Evolutionary conservation across 2,888 invertebrate species (phyloP).

Genomic region (Leptopilina syphax): DNA sequence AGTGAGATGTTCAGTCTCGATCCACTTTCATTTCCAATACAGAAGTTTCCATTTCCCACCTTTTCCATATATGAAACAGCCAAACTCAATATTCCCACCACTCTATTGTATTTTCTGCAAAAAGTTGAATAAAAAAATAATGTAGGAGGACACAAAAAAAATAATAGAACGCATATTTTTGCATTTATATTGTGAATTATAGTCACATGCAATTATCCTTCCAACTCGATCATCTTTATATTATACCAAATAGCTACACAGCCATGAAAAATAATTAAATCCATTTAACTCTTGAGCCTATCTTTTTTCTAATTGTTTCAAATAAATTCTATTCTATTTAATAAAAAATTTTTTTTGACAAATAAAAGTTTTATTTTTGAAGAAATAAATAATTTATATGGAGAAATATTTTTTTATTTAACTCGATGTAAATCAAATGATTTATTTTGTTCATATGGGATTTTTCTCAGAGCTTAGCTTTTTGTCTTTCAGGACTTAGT

Average conservation of each 20-base stretch:
- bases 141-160: neutral
- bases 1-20: neutral
- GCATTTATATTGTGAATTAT: conserved; percentile 14
- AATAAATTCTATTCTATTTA: too few relatives aligned
- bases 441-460: too few relatives aligned
- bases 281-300: too few relatives aligned
- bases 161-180: neutral
- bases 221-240: neutral
- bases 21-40: conserved; percentile 12
- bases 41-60: conserved; percentile 1
- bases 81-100: conserved; percentile 4
- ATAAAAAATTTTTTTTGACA: too few relatives aligned
- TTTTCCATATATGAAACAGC: neutral
- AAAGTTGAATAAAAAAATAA: conserved; percentile 10
- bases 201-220: neutral
- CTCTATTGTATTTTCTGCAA: neutral
- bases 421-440: too few relatives aligned
- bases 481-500: too few relatives aligned
- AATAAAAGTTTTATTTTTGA: too few relatives aligned
- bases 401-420: too few relatives aligned
- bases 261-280: too few relatives aligned
- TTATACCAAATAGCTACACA: neutral
- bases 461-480: too few relatives aligned
- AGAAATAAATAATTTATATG: too few relatives aligned
- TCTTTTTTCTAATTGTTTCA: too few relatives aligned